Evolutionary conservation across 2,113 vertebrate species (phyloP).

Genomic region (Herpetotheres cachinnans): DNA sequence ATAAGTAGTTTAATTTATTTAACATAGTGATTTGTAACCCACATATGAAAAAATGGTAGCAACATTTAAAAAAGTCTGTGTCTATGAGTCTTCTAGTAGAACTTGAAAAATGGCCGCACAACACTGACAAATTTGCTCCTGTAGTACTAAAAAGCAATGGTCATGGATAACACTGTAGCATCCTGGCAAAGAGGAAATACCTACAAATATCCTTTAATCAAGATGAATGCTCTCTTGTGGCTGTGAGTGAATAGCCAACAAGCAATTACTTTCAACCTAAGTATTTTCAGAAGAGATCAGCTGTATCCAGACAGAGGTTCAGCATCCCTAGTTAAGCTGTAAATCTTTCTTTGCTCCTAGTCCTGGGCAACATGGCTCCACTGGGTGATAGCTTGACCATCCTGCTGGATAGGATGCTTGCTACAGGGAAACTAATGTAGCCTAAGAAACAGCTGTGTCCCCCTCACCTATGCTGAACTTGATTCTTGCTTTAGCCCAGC

Average conservation of each 20-base stretch:
- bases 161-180: neutral
- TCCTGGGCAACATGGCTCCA: fast-evolving
- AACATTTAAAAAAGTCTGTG: neutral
- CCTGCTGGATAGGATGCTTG: neutral
- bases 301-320: neutral
- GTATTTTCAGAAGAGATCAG: neutral
- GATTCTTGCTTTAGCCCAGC: neutral
- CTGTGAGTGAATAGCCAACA: neutral
- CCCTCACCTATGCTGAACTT: neutral
- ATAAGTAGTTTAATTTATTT: slow-evolving; percentile 50
- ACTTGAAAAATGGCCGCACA: slow-evolving; percentile 27
- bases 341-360: neutral
- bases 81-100: neutral
- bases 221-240: neutral
- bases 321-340: neutral
- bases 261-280: neutral
- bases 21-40: slow-evolving; percentile 37
- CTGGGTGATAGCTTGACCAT: neutral
- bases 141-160: neutral
- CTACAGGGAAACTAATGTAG: neutral
- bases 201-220: slow-evolving; percentile 5
- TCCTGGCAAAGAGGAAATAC: neutral
- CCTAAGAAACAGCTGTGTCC: neutral
- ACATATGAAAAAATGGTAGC: slow-evolving; percentile 16
- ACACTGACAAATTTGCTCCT: slow-evolving; percentile 15